phyloP scores from a whole-genome alignment of 2,797 vertebrate species.

The Mormyrops boulengeri region DNA sequence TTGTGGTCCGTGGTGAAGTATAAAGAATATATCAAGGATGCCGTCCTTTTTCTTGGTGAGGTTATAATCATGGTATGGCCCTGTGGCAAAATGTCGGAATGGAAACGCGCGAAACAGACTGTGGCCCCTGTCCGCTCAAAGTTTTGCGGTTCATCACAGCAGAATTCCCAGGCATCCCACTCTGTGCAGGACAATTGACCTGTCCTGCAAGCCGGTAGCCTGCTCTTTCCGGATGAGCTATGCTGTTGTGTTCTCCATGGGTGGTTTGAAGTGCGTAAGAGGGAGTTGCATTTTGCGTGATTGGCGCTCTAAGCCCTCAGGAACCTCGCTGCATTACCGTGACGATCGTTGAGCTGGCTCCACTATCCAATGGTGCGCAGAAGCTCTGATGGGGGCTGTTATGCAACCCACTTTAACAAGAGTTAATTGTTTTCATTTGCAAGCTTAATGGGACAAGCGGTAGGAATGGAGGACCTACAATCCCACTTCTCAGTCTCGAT shows the following conservation, averaged over 20 bases:
- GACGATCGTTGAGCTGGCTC: not conserved
- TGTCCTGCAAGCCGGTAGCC: not conserved
- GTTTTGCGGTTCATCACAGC: not conserved
- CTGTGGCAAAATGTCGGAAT: too few species aligned
- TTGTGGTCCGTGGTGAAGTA: not conserved
- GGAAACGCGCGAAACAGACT: not conserved
- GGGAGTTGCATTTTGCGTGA: not conserved
- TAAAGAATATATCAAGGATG: not conserved
- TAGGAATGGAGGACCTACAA: conserved; percentile 24
- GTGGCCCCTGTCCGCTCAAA: not conserved
- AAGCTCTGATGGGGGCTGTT: not conserved
- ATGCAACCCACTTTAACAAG: not conserved
- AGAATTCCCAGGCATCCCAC: not conserved
- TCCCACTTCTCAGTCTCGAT: not conserved
- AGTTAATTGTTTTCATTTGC: conserved; percentile 37
- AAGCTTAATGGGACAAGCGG: conserved; percentile 33
- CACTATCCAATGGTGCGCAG: not conserved
- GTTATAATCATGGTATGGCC: not conserved
- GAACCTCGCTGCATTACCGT: not conserved
- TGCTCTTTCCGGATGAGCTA: not conserved
- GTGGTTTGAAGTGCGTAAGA: not conserved
- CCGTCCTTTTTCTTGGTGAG: not conserved
- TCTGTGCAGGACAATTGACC: not conserved
- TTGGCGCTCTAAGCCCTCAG: not conserved
- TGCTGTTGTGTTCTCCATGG: not conserved